A percentile compares a stretch with the other conserved stretches of the same genome.
Evolutionary conservation across 2,113 vertebrate genomes (phyloP).

Genomic region (Erythrolamprus reginae): DNA sequence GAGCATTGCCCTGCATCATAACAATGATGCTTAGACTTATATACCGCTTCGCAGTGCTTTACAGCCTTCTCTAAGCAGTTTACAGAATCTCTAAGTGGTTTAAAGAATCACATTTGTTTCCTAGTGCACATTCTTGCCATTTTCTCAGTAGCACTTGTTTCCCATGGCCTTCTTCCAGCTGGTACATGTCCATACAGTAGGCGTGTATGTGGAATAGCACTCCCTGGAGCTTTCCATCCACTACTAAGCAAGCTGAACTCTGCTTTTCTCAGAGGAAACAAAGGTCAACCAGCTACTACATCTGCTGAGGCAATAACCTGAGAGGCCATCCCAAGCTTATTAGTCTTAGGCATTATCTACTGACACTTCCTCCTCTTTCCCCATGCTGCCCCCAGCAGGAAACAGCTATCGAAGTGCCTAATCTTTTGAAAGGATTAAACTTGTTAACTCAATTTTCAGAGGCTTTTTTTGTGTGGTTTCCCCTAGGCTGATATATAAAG

Average conservation of each 20-base stretch:
- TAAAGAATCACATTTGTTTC: neutral
- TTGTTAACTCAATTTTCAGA: slow-evolving; percentile 63
- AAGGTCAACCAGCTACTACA: neutral
- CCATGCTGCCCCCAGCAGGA: slow-evolving; percentile 22
- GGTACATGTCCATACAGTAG: neutral
- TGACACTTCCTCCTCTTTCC: neutral
- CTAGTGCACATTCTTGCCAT: neutral
- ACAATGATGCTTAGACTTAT: too few species aligned
- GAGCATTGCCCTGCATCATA: neutral
- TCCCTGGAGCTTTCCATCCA: neutral
- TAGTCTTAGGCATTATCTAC: slow-evolving; percentile 41
- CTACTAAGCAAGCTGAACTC: neutral
- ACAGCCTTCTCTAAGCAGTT: too few species aligned
- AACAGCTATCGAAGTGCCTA: slow-evolving; percentile 55
- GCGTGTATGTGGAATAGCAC: neutral
- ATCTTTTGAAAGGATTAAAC: slow-evolving; percentile 51
- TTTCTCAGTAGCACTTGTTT: neutral
- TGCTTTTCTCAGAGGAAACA: neutral
- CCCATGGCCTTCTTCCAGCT: neutral
- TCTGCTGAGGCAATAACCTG: neutral
- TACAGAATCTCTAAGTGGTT: too few species aligned
- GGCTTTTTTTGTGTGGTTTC: slow-evolving; percentile 64
- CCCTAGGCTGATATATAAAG: slow-evolving; percentile 53
- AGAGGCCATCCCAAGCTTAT: slow-evolving; percentile 9
- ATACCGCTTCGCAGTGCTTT: too few species aligned